A percentile compares a stretch with the other conserved stretches of the same genome.
phyloP scores from a whole-genome alignment of 2,888 invertebrate genomes.

The Diogma glabrata region DNA sequence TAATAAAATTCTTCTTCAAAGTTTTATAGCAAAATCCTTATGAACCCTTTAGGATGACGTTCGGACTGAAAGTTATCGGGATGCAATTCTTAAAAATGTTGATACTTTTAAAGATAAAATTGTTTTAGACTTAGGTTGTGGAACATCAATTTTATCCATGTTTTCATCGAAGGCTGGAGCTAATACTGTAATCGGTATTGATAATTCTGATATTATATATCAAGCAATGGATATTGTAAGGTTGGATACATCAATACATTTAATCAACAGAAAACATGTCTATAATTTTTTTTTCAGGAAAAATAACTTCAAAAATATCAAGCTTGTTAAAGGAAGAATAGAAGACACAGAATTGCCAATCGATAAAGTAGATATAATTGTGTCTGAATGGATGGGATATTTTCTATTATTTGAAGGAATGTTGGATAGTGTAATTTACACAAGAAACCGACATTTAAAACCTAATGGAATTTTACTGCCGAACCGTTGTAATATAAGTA shows the following conservation, averaged over 20 bases:
- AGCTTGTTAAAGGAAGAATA: constrained; percentile 70
- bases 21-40: constrained; percentile 2
- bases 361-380: constrained; percentile 77
- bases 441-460: constrained; percentile 68
- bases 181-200: constrained; percentile 78
- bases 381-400: constrained; percentile 99
- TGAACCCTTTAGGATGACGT: constrained; percentile 53
- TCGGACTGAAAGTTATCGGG: constrained; percentile 75
- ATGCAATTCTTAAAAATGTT: constrained; percentile 67
- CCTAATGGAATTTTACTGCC: constrained; percentile 70
- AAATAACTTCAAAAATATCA: constrained; percentile 47
- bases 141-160: constrained; percentile 96
- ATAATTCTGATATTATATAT: constrained; percentile 91
- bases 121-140: constrained; percentile 94
- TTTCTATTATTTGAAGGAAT: constrained; percentile 93
- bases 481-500: constrained; percentile 68
- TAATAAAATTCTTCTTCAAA: constrained; percentile 37
- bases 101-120: constrained; percentile 58
- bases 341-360: constrained; percentile 67
- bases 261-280: constrained; percentile 1
- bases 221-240: constrained; percentile 92
- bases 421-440: constrained; percentile 86
- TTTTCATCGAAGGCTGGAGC: constrained; percentile 95
- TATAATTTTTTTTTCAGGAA: too few relatives aligned
- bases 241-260: constrained; percentile 36